Evolutionary conservation across 2,888 invertebrate species (phyloP), one percentile per base, ranked within the genome.

Genomic region (Drosophila anomelani): DNA sequence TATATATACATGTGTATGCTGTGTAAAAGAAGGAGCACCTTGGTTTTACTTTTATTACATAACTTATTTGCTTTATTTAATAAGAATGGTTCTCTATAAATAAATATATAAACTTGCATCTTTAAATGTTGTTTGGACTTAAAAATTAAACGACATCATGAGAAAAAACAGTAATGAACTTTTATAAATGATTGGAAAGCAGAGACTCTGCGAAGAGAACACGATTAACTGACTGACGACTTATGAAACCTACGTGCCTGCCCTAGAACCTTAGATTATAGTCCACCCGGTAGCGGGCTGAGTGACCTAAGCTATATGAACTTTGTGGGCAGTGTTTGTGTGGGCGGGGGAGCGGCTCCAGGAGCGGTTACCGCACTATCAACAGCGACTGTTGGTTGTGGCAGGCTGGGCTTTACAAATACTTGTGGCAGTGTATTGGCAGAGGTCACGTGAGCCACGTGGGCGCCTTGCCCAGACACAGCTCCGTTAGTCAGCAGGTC

Each of bases 11-110:
- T 56, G 12, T 51, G 41, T 62, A 49, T 58, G 57, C 47, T 38
- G 67, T 66, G 44, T 69, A 55, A 72, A 66, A 51, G 39, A 61
- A 41, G 49, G 43, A 41, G 47, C 47, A 39, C 36, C 44, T 72
- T 68, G 44, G 38, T 51, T 67, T 77, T 69, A 57, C 57, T 74
- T 75, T 76, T 80, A 75, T 77, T 77, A 69, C 75, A 78, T 86
- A 86, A 84, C 85, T 84, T 84, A 86, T 76, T 81, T 78, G 70
- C 75, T 84, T 84, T 84, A 83, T 81, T 84, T 84, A 81, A 86
- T 86, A 81, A 78, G 81, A 83, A 78, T 81, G 81, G 78, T 84
- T 84, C 82, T 74, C 85, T 84, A 81, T 81, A 86, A 77, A 84
- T 81, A 84, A 78, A 77, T 78, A 81, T 77, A 78, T 77, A 78